Evolutionary conservation across 2,113 vertebrate species (phyloP).

Genomic region (Alaudala cheleensis): DNA sequence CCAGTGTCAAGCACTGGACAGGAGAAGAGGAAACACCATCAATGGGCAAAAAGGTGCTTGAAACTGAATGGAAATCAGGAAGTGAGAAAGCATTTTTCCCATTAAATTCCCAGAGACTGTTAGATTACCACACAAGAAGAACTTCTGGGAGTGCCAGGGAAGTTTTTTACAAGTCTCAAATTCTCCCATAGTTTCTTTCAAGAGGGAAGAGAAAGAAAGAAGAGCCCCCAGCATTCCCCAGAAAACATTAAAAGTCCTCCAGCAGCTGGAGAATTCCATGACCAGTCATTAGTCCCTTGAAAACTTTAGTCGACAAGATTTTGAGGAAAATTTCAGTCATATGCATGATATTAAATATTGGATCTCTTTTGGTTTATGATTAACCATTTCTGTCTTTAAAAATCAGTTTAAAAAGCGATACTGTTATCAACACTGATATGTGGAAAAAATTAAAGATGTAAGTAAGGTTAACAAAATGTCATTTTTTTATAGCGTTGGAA

Average conservation of each 20-base stretch:
- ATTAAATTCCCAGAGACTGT: background rate
- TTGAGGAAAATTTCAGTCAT: background rate
- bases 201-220: background rate
- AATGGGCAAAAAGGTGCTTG: background rate
- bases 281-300: background rate
- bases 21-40: background rate
- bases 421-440: background rate
- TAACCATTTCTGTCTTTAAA: background rate
- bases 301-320: background rate
- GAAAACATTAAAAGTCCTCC: background rate
- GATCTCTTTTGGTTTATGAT: background rate
- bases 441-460: background rate
- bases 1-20: background rate
- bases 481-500: background rate
- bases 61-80: background rate
- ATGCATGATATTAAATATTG: background rate
- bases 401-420: background rate
- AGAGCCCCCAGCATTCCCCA: background rate
- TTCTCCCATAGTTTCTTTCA: background rate
- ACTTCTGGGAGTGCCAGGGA: background rate
- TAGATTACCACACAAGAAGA: background rate
- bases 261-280: background rate
- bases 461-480: background rate
- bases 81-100: background rate
- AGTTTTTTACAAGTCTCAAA: background rate